phyloP scores from a whole-genome alignment of 2,888 invertebrate genomes.

The Bellardia bayeri region DNA sequence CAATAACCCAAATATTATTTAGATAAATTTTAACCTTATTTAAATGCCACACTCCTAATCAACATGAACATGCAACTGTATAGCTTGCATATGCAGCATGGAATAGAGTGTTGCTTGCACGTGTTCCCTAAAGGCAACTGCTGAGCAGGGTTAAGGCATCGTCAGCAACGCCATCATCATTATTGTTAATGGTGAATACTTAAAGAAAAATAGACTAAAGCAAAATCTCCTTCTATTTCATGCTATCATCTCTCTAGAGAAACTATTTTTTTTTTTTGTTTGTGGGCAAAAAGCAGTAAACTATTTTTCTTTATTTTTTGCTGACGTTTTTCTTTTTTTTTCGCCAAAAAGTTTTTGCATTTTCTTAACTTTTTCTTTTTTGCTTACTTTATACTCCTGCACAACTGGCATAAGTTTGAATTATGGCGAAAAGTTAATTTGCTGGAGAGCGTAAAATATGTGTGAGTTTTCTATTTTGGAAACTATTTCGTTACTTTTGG shows the following conservation, averaged over 20 bases:
- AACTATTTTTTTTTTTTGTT: conserved; percentile 19
- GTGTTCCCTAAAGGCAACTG: conserved; percentile 7
- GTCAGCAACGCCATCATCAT: conserved; percentile 42
- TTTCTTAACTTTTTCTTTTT: not conserved
- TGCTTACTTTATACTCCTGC: not conserved
- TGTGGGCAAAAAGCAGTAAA: conserved; percentile 13
- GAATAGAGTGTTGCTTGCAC: conserved; percentile 29
- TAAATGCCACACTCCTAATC: not conserved
- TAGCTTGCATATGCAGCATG: not conserved
- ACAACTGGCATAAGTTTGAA: conserved; percentile 61
- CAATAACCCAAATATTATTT: no score
- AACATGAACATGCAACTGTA: not conserved
- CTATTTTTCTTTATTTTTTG: not conserved
- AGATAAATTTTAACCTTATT: no score
- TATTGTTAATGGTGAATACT: conserved; percentile 50
- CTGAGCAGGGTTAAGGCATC: conserved; percentile 40
- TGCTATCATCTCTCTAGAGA: conserved; percentile 24
- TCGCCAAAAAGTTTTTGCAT: not conserved
- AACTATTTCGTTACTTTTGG: not conserved
- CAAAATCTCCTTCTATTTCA: not conserved
- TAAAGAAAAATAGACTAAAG: not conserved
- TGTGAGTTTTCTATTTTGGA: not conserved
- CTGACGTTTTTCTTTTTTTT: conserved; percentile 1
- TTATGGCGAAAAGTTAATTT: conserved; percentile 67
- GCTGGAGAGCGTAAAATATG: not conserved